These are phyloP conservation scores for Carcinoscorpius rotundicauda DNA, from an alignment of 1,140 invertebrate species.

Conservation along the genomic window DNA sequence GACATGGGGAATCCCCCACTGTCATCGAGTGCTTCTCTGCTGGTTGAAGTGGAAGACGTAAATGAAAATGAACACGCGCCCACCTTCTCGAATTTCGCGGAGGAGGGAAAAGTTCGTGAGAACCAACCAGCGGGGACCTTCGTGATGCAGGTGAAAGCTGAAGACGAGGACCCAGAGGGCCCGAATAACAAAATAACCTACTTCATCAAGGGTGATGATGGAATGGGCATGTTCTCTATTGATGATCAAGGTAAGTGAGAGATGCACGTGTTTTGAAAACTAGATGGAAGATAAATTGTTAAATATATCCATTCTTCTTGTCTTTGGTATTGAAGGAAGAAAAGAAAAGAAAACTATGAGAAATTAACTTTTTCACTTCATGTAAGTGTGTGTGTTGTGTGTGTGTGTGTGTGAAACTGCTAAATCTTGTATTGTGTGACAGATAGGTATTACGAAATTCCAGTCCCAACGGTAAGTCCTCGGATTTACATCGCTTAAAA, in stretches of 20 bases:
- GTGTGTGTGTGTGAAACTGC: too few species aligned
- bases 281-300: too few species aligned
- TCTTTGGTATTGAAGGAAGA: too few species aligned
- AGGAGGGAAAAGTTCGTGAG: conserved; percentile 47
- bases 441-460: too few species aligned
- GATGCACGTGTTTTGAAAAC: too few species aligned
- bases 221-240: conserved; percentile 79
- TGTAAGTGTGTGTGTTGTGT: too few species aligned
- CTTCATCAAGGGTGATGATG: conserved; percentile 73
- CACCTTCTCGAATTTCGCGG: conserved; percentile 66
- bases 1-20: conserved; percentile 45
- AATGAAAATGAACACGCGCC: conserved; percentile 71
- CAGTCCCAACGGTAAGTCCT: too few species aligned
- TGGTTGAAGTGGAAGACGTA: conserved; percentile 67
- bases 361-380: too few species aligned
- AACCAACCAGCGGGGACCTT: conserved; percentile 57
- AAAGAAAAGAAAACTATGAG: too few species aligned
- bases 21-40: conserved; percentile 56
- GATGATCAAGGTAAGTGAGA: conserved; percentile 65
- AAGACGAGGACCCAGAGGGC: conserved; percentile 59
- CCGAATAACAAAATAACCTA: conserved; percentile 66
- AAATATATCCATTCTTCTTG: too few species aligned
- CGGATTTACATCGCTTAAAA: too few species aligned
- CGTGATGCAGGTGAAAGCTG: conserved; percentile 61
- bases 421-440: too few species aligned